A percentile compares a stretch with the other conserved stretches of the same genome.
Conservation (phyloP, 2,888 invertebrate genomes). For the Koerneria pararmatus region DNA sequence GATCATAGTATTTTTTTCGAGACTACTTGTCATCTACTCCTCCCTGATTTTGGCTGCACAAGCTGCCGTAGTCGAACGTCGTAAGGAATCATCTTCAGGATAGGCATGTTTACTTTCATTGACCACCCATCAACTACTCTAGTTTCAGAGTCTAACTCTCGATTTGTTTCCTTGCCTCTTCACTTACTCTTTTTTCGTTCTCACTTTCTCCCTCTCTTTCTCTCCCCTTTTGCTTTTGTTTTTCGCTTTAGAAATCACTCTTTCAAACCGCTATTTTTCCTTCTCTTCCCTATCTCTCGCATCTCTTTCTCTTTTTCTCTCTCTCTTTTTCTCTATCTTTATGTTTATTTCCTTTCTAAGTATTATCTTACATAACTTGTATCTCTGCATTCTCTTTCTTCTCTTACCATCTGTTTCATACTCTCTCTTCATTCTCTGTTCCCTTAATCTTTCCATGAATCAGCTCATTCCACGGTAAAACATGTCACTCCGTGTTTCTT, state of each 20-base stretch:
- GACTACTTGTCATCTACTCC: no score
- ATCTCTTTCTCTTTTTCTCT: slow-evolving; percentile 26
- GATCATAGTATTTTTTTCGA: no score
- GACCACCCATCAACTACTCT: no score
- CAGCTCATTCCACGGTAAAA: background rate
- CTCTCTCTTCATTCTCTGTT: background rate
- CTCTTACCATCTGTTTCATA: slow-evolving; percentile 1
- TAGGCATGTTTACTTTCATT: no score
- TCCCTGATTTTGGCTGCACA: no score
- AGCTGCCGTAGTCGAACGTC: no score
- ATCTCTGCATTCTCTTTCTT: slow-evolving; percentile 21
- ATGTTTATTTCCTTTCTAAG: slow-evolving; percentile 13
- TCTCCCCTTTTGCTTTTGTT: background rate
- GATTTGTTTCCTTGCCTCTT: no score
- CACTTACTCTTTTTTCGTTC: slow-evolving; percentile 1
- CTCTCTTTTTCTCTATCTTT: slow-evolving; percentile 20
- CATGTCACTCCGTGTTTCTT: background rate
- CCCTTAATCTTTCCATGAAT: background rate
- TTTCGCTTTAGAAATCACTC: no score
- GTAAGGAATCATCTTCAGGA: no score
- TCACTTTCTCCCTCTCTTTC: slow-evolving; percentile 7
- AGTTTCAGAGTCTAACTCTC: no score
- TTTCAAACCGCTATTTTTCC: background rate
- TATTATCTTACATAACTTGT: background rate
- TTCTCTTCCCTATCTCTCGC: background rate